These are phyloP conservation scores for Butorides virescens DNA, from an alignment of 2,113 vertebrate species.

Conservation along the genomic window DNA sequence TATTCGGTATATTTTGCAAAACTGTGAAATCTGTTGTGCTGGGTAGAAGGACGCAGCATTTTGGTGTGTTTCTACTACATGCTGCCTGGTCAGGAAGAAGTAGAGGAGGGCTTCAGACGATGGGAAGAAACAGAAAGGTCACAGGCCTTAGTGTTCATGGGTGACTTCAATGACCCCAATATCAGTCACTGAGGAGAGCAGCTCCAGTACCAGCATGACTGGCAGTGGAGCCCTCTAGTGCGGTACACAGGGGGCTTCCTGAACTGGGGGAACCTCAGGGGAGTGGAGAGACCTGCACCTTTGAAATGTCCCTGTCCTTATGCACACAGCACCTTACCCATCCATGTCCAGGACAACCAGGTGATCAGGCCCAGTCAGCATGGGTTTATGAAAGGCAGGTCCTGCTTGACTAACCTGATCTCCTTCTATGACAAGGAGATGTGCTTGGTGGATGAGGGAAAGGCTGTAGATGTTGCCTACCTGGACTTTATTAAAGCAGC, in stretches of 20 bases:
- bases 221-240: accelerated
- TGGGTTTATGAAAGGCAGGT: not conserved
- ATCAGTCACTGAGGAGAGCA: accelerated
- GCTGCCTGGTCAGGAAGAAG: not conserved
- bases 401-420: not conserved
- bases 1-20: not conserved
- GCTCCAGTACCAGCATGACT: accelerated
- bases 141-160: not conserved
- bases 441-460: not conserved
- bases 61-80: not conserved
- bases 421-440: not conserved
- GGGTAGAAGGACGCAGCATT: not conserved
- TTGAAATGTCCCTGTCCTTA: not conserved
- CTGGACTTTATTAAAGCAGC: not conserved
- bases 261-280: accelerated
- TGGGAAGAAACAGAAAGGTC: not conserved
- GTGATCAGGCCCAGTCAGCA: not conserved
- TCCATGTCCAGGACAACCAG: not conserved
- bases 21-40: not conserved
- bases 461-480: not conserved
- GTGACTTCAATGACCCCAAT: accelerated
- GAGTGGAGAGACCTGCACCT: not conserved
- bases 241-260: accelerated
- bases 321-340: not conserved
- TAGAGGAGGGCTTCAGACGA: not conserved